Base-by-base conservation (phyloP, 2,888 invertebrate species). In the Cheilosia urbana region DNA sequence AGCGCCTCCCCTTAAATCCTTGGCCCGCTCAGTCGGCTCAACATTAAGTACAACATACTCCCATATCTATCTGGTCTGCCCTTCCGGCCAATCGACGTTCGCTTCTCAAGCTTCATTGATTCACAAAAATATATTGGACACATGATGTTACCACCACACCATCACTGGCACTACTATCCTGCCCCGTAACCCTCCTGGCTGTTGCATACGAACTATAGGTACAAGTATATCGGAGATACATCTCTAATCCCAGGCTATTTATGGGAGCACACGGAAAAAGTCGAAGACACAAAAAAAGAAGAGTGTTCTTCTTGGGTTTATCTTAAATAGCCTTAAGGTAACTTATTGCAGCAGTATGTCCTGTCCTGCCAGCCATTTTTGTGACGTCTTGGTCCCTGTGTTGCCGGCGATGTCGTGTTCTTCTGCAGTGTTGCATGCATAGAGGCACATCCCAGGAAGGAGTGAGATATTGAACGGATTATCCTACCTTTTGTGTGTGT, bases 301-400 rank as follows among this genome's bases (percentile, higher is more conserved):
- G 55, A 85, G 68, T 72, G 62, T 71, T 85, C 84, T 62, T 85
- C 80, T 55, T 72, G 82, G 82, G 82, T 77, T 87, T 87, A 87
- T 82, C 82, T 87, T 82, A 87, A 82, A 87, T 87, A 87, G 85
- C 85, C 85, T 81, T 77, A 87, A 87, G 85, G 85, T 87, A 87
- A 87, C 85, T 87, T 87, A 87, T 87, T 87, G 85, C 85, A 82
- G 82, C 76, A 69, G 79, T 82, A 62, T 85, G 85, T 81, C 80
- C 80, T 85, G 76, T 81, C 80, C 80, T 85, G 76, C 73, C 76
- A 81, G 84, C 66, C 80, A 85, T 47, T 84, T 85, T 80, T 85
- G 79, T 85, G 85, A 85, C 81, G 85, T 81, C 78, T 85, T 72
- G 55, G 63, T 69, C 65, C 62, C 69, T 79, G 73, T 45, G 7